Conservation (phyloP, 1,140 invertebrate genomes). For the Choristoneura fumiferana region DNA sequence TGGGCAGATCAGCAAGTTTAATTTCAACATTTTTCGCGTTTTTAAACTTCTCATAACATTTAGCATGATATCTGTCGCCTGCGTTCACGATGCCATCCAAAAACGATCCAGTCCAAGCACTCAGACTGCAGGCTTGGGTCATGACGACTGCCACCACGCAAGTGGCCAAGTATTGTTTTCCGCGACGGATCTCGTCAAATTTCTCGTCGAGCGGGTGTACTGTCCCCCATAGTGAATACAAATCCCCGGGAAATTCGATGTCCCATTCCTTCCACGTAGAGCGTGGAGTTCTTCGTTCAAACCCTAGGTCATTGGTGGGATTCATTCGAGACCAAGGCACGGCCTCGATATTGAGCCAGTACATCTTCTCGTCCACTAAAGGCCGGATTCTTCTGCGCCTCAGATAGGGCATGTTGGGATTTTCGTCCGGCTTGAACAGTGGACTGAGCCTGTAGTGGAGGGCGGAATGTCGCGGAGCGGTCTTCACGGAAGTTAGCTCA, state of each 20-base stretch:
- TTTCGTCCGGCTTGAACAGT: slow-evolving; percentile 62
- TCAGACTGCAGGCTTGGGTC: slow-evolving; percentile 77
- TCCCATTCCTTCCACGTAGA: slow-evolving; percentile 80
- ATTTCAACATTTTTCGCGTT: slow-evolving; percentile 58
- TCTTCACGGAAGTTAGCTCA: slow-evolving; percentile 76
- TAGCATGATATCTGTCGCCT: slow-evolving; percentile 77
- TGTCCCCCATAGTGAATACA: slow-evolving; percentile 80
- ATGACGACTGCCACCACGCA: slow-evolving; percentile 79
- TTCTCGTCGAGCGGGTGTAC: slow-evolving; percentile 76
- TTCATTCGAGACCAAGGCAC: slow-evolving; percentile 78
- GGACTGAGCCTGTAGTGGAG: slow-evolving; percentile 69
- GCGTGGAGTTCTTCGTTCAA: slow-evolving; percentile 65
- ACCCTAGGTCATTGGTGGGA: slow-evolving; percentile 69
- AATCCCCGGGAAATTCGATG: slow-evolving; percentile 80
- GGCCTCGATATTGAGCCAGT: slow-evolving; percentile 75
- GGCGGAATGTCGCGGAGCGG: slow-evolving; percentile 69
- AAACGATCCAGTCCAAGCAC: slow-evolving; percentile 80
- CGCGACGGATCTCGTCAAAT: slow-evolving; percentile 65
- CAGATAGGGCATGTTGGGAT: slow-evolving; percentile 59
- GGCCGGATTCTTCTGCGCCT: slow-evolving; percentile 46
- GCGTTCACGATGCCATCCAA: slow-evolving; percentile 80
- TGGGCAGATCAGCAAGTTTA: slow-evolving; percentile 74
- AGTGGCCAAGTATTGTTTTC: slow-evolving; percentile 79
- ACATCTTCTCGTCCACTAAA: slow-evolving; percentile 74
- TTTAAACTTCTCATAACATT: slow-evolving; percentile 63